Base-by-base conservation (phyloP, 2,113 vertebrate species). In the Rattus rattus region DNA sequence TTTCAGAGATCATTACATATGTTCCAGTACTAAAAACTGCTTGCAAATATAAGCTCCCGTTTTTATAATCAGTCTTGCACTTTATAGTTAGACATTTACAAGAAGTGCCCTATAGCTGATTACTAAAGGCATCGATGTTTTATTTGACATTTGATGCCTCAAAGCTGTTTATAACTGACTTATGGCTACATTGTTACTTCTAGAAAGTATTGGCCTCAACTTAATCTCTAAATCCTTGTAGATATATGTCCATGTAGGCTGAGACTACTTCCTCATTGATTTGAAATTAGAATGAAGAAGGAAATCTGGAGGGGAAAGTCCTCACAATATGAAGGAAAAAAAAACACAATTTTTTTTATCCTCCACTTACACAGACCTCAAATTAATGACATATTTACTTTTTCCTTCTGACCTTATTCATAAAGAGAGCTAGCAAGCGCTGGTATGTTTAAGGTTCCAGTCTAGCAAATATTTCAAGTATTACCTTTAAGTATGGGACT, bases 161-260 rank as follows among this genome's bases (percentile, higher is more conserved):
- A 93, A 47, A 95, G 70, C 63, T 94, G 33, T 36, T 94, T 92
- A 92, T 94, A 84, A 94, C 88, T 91, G 90, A 96, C 86, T 49
- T 47, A 43, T 81, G 89, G 72, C 63, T 79, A 6, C 30, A 54
- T 22, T 81, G 88, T 88, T 97, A 76, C 39, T 85, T 92, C 72
- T 65, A 56, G 88, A 80, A 94, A 61, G 20, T 72, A 39, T 24
- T 96, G 76, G 47, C 28, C 33, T 69, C 85, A 86, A 81, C 19
- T 79, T 87, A 89, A 87, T 86, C 67, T 93, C 54, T 56, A 95
- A 84, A 83, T 94, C 36, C 36, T 89, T 61, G 16, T 43, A 79
- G 83, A 84, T 54, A 83, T 19, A 65, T 73, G 20, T 93, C 49
- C 33, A 83, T 43, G 30, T 56, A 56, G 91, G 52, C 77, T 36